Conservation (phyloP, 2,113 vertebrate species). For the Podilymbus podiceps region DNA sequence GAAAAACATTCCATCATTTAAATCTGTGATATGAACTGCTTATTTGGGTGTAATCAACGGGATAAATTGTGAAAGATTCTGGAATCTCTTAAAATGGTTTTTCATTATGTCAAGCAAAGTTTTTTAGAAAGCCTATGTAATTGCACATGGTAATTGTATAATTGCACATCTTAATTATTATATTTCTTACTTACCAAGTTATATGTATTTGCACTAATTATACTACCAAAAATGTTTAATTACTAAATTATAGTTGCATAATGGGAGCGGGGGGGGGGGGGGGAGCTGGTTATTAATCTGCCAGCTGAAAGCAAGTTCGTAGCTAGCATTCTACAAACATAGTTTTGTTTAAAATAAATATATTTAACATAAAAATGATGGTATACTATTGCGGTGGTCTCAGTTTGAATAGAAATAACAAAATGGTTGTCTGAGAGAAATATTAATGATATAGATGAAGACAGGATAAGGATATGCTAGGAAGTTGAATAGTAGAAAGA, state of each 20-base stretch:
- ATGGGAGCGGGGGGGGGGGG: neutral
- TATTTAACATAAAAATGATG: neutral
- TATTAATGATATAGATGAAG: neutral
- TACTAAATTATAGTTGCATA: neutral
- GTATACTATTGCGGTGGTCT: neutral
- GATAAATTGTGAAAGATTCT: neutral
- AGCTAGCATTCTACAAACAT: neutral
- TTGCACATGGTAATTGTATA: constrained; percentile 53
- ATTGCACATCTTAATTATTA: constrained; percentile 52
- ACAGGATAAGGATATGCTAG: neutral
- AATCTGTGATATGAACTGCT: neutral
- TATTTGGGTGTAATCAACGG: neutral
- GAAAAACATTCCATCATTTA: neutral
- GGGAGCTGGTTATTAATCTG: neutral
- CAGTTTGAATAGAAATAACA: neutral
- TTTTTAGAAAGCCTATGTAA: constrained; percentile 21
- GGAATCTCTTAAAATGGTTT: neutral
- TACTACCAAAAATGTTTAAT: constrained; percentile 37
- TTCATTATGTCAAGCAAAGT: neutral
- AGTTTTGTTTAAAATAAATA: neutral
- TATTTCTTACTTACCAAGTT: constrained; percentile 19
- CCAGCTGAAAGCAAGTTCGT: neutral
- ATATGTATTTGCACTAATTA: constrained; percentile 31
- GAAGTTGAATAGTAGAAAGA: neutral
- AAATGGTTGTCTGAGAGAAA: neutral